Conservation (phyloP, 2,113 vertebrate genomes). For the Struthio camelus region DNA sequence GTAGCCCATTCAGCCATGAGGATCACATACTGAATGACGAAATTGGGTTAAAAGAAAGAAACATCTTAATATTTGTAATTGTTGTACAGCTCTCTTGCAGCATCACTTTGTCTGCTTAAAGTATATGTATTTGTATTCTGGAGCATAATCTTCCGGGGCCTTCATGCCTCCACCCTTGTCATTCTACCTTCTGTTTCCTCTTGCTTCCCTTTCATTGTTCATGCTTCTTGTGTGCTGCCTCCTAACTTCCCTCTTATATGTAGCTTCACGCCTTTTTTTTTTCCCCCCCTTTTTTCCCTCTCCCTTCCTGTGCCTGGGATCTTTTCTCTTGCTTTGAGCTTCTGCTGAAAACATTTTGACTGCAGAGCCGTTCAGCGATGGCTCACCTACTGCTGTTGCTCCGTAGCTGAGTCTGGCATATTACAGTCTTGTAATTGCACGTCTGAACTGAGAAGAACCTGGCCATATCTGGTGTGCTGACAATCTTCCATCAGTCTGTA, state of each 20-base stretch:
- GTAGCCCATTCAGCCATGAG: not conserved
- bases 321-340: not conserved
- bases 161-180: not conserved
- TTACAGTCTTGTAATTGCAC: not conserved
- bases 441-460: not conserved
- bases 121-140: constrained; percentile 31
- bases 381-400: not conserved
- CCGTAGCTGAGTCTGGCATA: rapidly evolving
- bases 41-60: not conserved
- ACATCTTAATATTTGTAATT: constrained; percentile 26
- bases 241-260: not conserved
- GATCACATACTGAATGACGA: not conserved
- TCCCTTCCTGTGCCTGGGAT: not conserved
- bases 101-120: constrained; percentile 9
- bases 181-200: constrained; percentile 60
- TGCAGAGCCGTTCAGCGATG: not conserved
- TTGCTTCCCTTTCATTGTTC: constrained; percentile 58
- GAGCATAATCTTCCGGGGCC: not conserved
- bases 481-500: not conserved
- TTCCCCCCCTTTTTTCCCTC: not conserved
- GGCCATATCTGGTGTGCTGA: not conserved
- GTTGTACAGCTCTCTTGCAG: constrained; percentile 10
- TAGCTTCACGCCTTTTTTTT: not conserved
- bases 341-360: not conserved
- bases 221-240: not conserved